Evolutionary conservation across 2,113 vertebrate species (phyloP), one percentile per base, ranked within the genome.

Genomic region (Tragelaphus imberbis): DNA sequence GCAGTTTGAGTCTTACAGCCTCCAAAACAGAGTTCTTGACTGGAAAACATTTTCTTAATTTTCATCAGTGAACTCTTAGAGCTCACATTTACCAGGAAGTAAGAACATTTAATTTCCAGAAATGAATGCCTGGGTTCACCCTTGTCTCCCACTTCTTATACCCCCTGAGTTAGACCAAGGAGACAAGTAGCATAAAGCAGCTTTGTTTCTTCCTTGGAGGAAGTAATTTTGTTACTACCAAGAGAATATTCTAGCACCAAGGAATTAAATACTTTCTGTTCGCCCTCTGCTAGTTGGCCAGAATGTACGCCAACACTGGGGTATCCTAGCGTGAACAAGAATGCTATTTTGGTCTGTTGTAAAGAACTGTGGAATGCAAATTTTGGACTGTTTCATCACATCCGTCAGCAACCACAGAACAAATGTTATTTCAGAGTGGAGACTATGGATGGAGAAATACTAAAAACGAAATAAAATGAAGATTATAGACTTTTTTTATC

Each of bases 361-460:
- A 91, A 94, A 94, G 87, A 97, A 90, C 68, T 79, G 9, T 58
- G 87, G 49, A 96, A 97, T 91, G 63, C 27, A 98, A 94, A 88
- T 63, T 95, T 98, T 65, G 89, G 94, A 93, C 86, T 84, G 77
- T 96, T 75, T 97, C 7, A 93, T 95, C 96, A 94, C 59, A 95
- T 95, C 59, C 85, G 7, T 61, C 86, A 97, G 92, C 94, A 95
- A 88, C 75, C 95, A 96, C 65, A 98, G 97, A 97, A 96, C 88
- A 96, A 98, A 94, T 94, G 81, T 97, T 96, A 95, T 96, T 98
- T 94, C 90, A 88, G 85, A 94, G 82, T 92, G 88, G 96, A 77
- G n/a, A 85, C 59, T 51, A 71, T 95, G 84, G 63, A 89, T 90
- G 81, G 80, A 61, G 92, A 94, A 96, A 92, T 94, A 84, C 80